Percentiles rank a stretch among this genome's conserved stretches.
phyloP scores from a whole-genome alignment of 2,797 vertebrate species.

The Rhabdomys pumilio region DNA sequence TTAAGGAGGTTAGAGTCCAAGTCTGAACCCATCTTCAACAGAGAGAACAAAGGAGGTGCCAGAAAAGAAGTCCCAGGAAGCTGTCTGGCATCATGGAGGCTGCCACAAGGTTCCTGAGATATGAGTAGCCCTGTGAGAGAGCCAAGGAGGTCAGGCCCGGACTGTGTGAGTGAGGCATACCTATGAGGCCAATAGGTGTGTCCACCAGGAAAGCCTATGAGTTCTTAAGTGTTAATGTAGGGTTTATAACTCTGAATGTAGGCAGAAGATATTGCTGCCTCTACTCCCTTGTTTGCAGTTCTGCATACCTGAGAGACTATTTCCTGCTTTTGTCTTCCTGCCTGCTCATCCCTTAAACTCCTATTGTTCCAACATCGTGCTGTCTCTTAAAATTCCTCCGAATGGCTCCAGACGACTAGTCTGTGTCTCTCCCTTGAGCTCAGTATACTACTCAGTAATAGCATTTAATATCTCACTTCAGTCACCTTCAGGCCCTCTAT shows the following conservation, averaged over 20 bases:
- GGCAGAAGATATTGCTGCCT: background rate
- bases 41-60: background rate
- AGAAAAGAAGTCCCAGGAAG: background rate
- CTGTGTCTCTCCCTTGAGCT: background rate
- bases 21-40: background rate
- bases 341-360: background rate
- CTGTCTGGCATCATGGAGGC: background rate
- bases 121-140: background rate
- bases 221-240: background rate
- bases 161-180: background rate
- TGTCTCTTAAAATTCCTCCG: background rate
- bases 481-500: background rate
- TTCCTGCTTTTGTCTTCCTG: background rate
- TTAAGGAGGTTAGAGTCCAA: background rate
- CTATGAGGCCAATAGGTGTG: rapidly evolving
- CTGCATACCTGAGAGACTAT: background rate
- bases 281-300: background rate
- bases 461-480: background rate
- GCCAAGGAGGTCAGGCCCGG: background rate
- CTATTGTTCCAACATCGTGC: background rate
- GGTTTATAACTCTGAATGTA: background rate
- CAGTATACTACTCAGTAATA: background rate
- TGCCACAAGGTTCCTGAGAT: background rate
- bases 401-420: background rate
- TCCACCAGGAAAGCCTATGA: background rate